phyloP scores from a whole-genome alignment of 92 coral and sea anemone species.

The Phenganax marumi region DNA sequence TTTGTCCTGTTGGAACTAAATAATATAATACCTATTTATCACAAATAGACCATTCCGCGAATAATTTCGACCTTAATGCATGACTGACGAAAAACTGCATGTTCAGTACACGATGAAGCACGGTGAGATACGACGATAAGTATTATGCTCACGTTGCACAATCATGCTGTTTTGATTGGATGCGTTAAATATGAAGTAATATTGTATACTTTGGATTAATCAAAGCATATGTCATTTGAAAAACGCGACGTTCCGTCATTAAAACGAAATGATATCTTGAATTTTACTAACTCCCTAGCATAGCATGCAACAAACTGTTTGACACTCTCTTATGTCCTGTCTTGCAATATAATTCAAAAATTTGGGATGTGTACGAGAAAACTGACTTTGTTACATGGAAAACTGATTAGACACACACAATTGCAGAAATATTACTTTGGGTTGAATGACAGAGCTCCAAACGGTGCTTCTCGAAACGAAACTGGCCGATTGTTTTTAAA shows the following conservation, averaged over 20 bases:
- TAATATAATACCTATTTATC: too few species aligned
- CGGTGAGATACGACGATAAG: too few species aligned
- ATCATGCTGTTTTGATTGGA: too few species aligned
- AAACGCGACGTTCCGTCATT: background rate
- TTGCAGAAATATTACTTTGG: slow-evolving; percentile 2
- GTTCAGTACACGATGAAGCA: too few species aligned
- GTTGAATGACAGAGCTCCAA: slow-evolving; percentile 1
- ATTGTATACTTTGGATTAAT: background rate
- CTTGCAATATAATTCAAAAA: slow-evolving; percentile 1
- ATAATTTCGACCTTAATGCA: too few species aligned
- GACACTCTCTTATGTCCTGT: background rate
- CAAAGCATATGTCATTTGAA: background rate
- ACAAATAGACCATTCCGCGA: too few species aligned
- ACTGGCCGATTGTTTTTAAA: background rate
- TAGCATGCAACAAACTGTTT: background rate
- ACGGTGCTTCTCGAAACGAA: background rate
- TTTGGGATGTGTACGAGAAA: slow-evolving; percentile 2
- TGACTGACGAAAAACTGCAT: too few species aligned
- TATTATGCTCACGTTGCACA: too few species aligned
- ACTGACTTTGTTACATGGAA: background rate
- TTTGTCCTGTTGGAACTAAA: too few species aligned
- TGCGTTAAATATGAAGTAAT: too few species aligned
- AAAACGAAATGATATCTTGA: background rate
- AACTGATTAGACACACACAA: background rate
- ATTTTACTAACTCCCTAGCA: background rate